These are phyloP conservation scores for Helicorthomorpha holstii DNA, from an alignment of 1,140 invertebrate species.

Conservation along the genomic window DNA sequence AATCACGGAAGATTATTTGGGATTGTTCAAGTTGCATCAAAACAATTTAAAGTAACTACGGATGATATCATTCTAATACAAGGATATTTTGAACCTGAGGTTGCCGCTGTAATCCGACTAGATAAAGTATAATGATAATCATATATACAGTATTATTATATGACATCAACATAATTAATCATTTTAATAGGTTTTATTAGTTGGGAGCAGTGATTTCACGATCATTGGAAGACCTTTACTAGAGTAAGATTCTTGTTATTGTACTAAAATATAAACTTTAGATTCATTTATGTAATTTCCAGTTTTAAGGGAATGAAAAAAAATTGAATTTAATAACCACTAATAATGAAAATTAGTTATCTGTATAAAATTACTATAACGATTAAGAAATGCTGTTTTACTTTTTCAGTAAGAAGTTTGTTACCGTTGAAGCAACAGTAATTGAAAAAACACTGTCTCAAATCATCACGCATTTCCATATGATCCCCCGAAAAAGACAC, in stretches of 20 bases:
- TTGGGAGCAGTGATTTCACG: constrained; percentile 70
- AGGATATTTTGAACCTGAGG: constrained; percentile 62
- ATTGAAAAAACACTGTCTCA: constrained; percentile 77
- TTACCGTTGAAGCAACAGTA: constrained; percentile 62
- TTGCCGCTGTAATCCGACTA: constrained; percentile 62
- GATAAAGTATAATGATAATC: constrained; percentile 48
- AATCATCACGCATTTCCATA: constrained; percentile 55
- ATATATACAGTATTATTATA: constrained; percentile 1
- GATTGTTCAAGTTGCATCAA: constrained; percentile 59
- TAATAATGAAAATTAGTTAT: too few species aligned
- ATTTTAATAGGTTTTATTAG: constrained; percentile 41
- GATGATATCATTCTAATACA: constrained; percentile 71
- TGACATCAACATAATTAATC: constrained; percentile 3
- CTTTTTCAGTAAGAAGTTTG: constrained; percentile 36
- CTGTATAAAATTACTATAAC: too few species aligned
- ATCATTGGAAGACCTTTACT: constrained; percentile 65
- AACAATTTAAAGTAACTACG: constrained; percentile 71
- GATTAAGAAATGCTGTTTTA: too few species aligned
- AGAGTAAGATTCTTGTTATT: constrained; percentile 27
- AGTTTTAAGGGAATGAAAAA: too few species aligned
- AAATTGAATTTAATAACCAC: too few species aligned
- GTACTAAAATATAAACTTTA: not conserved
- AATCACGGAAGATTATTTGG: constrained; percentile 63
- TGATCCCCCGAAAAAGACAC: constrained; percentile 56
- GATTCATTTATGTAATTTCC: constrained; percentile 6